A percentile compares a stretch with the other conserved stretches of the same genome.
These are phyloP conservation scores for Napeogenes sylphis DNA, from an alignment of 2,888 invertebrate genomes.

Conservation along the genomic window DNA sequence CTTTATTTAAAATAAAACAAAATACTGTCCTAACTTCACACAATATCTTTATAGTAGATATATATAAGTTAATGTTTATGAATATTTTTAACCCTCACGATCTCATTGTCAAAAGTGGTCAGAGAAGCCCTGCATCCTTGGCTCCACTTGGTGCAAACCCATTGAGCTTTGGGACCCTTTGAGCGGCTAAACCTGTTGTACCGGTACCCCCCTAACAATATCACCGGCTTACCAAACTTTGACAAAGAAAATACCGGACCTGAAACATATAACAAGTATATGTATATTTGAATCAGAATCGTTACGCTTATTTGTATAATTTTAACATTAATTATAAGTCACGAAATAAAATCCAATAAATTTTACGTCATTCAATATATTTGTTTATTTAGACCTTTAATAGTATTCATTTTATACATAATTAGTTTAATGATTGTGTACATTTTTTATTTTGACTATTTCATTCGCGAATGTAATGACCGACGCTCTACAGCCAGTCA, in stretches of 20 bases:
- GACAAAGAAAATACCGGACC: conserved; percentile 27
- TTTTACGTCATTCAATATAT: not conserved
- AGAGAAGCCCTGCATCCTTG: conserved; percentile 33
- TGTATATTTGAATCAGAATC: not conserved
- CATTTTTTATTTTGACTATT: conserved; percentile 31
- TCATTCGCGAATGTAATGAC: conserved; percentile 34
- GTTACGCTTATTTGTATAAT: no score
- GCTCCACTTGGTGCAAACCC: conserved; percentile 43
- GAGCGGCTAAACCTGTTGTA: conserved; percentile 27
- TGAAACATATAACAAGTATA: not conserved
- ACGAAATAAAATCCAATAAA: no score
- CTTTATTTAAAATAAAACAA: no score
- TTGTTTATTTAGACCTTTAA: not conserved
- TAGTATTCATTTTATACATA: not conserved
- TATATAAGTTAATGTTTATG: conserved; percentile 31
- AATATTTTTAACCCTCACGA: conserved; percentile 25
- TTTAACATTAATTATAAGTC: no score
- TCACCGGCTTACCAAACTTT: conserved; percentile 40
- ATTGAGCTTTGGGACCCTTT: conserved; percentile 35
- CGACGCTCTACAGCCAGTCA: conserved; percentile 36
- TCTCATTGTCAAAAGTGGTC: conserved; percentile 26
- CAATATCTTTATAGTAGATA: not conserved
- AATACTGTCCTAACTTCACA: no score
- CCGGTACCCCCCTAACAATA: conserved; percentile 26
- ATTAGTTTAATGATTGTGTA: conserved; percentile 34